These are phyloP conservation scores for Psix sp. DNA, from an alignment of 1,140 invertebrate species.

Conservation along the genomic window DNA sequence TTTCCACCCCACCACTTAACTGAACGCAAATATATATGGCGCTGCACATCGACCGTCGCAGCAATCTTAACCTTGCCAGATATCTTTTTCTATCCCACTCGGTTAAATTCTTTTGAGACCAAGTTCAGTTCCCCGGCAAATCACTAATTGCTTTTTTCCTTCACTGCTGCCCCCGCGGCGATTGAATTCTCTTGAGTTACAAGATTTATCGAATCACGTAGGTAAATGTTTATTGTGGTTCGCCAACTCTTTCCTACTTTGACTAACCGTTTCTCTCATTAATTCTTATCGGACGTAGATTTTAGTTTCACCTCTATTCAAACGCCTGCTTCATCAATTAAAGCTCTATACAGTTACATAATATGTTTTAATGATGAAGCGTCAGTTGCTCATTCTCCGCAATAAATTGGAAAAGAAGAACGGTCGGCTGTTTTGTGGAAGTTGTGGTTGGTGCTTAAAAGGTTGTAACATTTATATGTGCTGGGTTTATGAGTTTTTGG, in stretches of 20 bases:
- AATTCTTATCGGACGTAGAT: neutral
- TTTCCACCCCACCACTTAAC: constrained; percentile 25
- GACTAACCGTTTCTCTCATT: neutral
- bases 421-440: no score
- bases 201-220: constrained; percentile 9
- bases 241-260: constrained; percentile 2
- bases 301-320: neutral
- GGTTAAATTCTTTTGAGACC: constrained; percentile 14
- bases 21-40: constrained; percentile 13
- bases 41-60: constrained; percentile 16
- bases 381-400: no score
- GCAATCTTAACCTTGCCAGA: no score
- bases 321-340: neutral
- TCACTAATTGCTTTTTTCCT: constrained; percentile 24
- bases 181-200: constrained; percentile 7
- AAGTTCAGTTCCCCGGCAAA: constrained; percentile 12
- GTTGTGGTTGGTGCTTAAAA: no score
- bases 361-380: no score
- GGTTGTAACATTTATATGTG: no score
- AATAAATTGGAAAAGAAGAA: no score
- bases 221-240: constrained; percentile 2
- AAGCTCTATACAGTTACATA: no score
- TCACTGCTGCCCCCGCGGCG: neutral
- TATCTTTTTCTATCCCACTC: constrained; percentile 25
- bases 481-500: no score